Percentiles rank a stretch among this genome's conserved stretches.
Conservation (phyloP, 1,140 invertebrate genomes). For the Papilio helenus region DNA sequence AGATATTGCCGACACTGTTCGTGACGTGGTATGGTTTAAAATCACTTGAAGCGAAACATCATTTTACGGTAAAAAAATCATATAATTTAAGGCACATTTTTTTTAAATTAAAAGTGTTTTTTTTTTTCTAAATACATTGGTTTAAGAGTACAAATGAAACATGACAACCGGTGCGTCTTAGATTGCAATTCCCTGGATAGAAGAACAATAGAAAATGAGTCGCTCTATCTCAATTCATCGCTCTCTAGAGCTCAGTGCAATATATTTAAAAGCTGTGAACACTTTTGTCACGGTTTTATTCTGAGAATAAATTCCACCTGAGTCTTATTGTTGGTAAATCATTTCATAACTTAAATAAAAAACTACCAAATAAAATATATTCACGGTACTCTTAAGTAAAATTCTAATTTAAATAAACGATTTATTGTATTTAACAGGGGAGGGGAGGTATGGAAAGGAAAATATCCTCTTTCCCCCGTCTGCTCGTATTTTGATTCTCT, state of each 20-base stretch:
- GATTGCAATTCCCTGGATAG: constrained; percentile 1
- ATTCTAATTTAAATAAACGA: background rate
- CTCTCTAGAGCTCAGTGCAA: constrained; percentile 13
- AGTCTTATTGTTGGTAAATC: background rate
- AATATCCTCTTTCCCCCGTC: too few relatives aligned
- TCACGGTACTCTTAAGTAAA: background rate
- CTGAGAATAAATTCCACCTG: background rate
- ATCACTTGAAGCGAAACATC: background rate
- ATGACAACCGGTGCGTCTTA: constrained; percentile 1
- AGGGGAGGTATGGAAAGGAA: too few relatives aligned
- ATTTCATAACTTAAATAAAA: background rate
- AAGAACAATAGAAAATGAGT: constrained; percentile 5
- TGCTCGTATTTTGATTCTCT: too few relatives aligned
- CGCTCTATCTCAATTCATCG: background rate
- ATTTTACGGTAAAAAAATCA: background rate
- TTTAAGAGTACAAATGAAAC: background rate
- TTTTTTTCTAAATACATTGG: constrained; percentile 5
- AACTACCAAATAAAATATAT: background rate
- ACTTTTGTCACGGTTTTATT: constrained; percentile 12
- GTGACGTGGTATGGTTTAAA: background rate
- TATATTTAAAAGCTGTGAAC: constrained; percentile 26
- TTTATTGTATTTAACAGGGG: background rate
- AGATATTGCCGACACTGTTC: constrained; percentile 19
- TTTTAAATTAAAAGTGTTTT: background rate
- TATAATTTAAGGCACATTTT: too few relatives aligned